Evolutionary conservation across 1,140 invertebrate genomes (phyloP), one percentile per base, ranked within the genome.

Genomic region (Gonioctena quinquepunctata): DNA sequence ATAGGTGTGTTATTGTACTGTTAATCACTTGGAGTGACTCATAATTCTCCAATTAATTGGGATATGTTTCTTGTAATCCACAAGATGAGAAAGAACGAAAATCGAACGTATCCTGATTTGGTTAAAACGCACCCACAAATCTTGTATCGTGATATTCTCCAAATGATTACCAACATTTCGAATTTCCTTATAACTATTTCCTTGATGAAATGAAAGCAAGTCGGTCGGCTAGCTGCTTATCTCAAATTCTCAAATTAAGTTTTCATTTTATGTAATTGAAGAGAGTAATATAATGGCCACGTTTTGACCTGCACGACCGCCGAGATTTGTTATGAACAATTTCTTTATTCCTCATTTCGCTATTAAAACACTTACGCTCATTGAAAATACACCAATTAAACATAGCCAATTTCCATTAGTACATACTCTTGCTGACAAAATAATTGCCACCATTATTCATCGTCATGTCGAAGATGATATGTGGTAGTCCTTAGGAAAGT

Each of bases 231-330:
- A 42, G n/a, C 13, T 21, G 52, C 52, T 54, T 54, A 54, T 54
- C 27, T 61, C 16, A 61, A 61, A 65, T 65, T 54, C 27, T 61
- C 16, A 61, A 61, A 65, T 65, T 54, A 65, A 28, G 21, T 69
- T 69, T 63, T 33, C 68, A 65, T 25, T 64, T 64, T 49, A 42
- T 64, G 26, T 48, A 42, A 64, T 64, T 48, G 26, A 22, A 48
- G 27, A 64, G 19, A 21, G 61, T 26, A 64, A 48, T 22, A 64
- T 64, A 64, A 64, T 69, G 49, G 42, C 57, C 68, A 69, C 68
- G 68, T 69, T 69, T 64, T 69, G 68, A 69, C 68, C 68, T 69
- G 60, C 60, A 69, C 68, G 60, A 50, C 18, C 19, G 25, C 19
- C 21, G 23, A 22, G 18, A 16, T 21, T 54, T 54, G 52, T 54